Percentiles rank a stretch among this genome's conserved stretches.
Evolutionary conservation across 2,888 invertebrate species (phyloP).

Genomic region (Drosophila maculinotata): DNA sequence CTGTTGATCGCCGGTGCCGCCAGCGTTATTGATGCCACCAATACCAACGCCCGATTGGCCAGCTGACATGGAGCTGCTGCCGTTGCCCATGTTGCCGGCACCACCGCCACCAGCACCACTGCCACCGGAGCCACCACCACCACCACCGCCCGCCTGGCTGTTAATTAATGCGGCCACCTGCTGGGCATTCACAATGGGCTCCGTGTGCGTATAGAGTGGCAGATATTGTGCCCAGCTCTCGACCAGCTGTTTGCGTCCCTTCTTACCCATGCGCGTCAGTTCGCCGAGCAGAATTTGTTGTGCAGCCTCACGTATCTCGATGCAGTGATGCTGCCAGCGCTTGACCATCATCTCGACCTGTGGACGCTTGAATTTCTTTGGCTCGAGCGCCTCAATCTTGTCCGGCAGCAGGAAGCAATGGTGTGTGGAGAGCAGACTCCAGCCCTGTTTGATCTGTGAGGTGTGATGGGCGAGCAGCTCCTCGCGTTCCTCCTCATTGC

Average conservation of each 20-base stretch:
- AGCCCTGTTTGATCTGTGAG: constrained; percentile 97
- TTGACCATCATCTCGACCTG: constrained; percentile 99
- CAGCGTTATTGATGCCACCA: constrained; percentile 56
- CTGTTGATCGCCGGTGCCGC: constrained; percentile 60
- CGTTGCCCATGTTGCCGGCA: constrained; percentile 28
- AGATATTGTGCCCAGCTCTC: constrained; percentile 98
- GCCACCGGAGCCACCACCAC: constrained; percentile 41
- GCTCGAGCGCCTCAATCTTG: constrained; percentile 89
- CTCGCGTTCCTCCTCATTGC: constrained; percentile 92
- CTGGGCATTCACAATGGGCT: constrained; percentile 90
- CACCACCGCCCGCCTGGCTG: constrained; percentile 43
- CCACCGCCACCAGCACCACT: constrained; percentile 47
- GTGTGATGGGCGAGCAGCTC: constrained; percentile 94
- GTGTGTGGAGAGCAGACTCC: constrained; percentile 97
- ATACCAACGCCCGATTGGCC: constrained; percentile 65
- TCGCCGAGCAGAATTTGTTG: constrained; percentile 98
- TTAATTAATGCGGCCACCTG: constrained; percentile 61
- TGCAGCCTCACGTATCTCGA: constrained; percentile 98
- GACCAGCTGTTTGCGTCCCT: constrained; percentile 95
- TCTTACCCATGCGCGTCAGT: constrained; percentile 89
- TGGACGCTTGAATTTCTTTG: constrained; percentile 93
- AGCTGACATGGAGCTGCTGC: constrained; percentile 21
- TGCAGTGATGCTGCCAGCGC: constrained; percentile 99
- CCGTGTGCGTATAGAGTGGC: constrained; percentile 93
- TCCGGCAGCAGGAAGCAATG: constrained; percentile 98